These are phyloP conservation scores for Paedocypris micromegethes DNA, from an alignment of 2,797 vertebrate genomes.

Conservation along the genomic window DNA sequence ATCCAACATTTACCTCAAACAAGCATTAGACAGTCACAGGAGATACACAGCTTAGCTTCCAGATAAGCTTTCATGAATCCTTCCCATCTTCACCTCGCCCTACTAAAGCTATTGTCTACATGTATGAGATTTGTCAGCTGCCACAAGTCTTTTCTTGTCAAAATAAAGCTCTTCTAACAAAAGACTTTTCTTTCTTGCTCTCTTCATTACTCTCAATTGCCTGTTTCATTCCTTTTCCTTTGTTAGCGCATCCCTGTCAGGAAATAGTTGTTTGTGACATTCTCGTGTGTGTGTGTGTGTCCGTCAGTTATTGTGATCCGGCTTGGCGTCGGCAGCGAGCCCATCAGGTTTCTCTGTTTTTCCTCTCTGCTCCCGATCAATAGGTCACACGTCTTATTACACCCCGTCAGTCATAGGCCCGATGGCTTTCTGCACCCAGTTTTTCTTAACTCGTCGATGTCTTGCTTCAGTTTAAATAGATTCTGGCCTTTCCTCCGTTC, in stretches of 20 bases:
- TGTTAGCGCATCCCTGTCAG: slow-evolving; percentile 29
- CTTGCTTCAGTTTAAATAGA: slow-evolving; percentile 22
- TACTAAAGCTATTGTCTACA: neutral
- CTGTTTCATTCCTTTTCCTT: slow-evolving; percentile 14
- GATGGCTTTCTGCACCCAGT: slow-evolving; percentile 39
- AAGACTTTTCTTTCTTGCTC: slow-evolving; percentile 9
- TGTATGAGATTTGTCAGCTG: slow-evolving; percentile 17
- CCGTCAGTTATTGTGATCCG: slow-evolving; percentile 39
- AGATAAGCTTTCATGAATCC: slow-evolving; percentile 19
- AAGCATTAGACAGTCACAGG: neutral
- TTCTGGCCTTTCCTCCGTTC: slow-evolving; percentile 18
- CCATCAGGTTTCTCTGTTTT: slow-evolving; percentile 30
- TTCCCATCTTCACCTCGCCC: slow-evolving; percentile 17
- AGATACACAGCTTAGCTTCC: slow-evolving; percentile 17
- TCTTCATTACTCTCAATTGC: slow-evolving; percentile 20
- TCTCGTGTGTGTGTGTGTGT: slow-evolving; percentile 16
- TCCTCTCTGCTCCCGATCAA: slow-evolving; percentile 54
- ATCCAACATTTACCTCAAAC: neutral
- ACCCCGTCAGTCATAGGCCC: slow-evolving; percentile 59
- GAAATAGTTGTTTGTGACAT: slow-evolving; percentile 22
- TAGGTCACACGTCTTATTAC: slow-evolving; percentile 69
- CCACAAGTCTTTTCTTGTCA: slow-evolving; percentile 28
- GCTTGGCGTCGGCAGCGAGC: slow-evolving; percentile 31
- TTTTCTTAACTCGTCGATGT: slow-evolving; percentile 20
- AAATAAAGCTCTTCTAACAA: slow-evolving; percentile 27